A percentile compares a stretch with the other conserved stretches of the same genome.
Conservation (phyloP, 2,888 invertebrate genomes). For the Eucera pruinosa region DNA sequence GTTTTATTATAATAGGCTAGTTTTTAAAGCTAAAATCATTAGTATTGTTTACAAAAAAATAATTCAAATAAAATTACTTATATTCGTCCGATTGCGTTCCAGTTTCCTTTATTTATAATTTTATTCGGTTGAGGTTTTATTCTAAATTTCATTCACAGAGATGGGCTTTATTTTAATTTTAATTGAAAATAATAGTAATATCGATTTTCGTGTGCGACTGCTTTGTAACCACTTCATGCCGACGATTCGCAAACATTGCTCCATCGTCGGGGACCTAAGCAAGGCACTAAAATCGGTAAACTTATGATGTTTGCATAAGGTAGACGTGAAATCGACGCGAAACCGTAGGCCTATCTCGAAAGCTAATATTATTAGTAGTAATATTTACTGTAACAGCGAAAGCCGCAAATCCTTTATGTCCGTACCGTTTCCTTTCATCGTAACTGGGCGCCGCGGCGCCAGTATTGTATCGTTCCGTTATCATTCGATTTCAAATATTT, state of each 20-base stretch:
- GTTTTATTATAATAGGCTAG: no score
- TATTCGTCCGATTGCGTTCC: no score
- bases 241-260: conserved; percentile 37
- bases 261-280: conserved; percentile 31
- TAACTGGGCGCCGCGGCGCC: conserved; percentile 5
- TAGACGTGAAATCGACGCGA: conserved; percentile 35
- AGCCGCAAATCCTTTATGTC: conserved; percentile 46
- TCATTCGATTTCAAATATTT: conserved; percentile 8
- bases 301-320: conserved; percentile 32
- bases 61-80: not conserved
- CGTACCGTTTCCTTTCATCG: conserved; percentile 37
- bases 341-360: conserved; percentile 39
- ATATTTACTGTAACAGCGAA: conserved; percentile 34
- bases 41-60: not conserved
- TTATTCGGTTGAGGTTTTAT: not conserved
- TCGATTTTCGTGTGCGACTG: not conserved
- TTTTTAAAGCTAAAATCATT: no score
- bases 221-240: conserved; percentile 1
- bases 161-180: not conserved
- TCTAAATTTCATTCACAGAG: not conserved
- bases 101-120: not conserved
- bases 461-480: conserved; percentile 1
- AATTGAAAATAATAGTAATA: not conserved
- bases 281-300: conserved; percentile 45
- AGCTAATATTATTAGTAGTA: conserved; percentile 51